Base-by-base conservation (phyloP, 2,113 vertebrate species). In the Chaetorhynchus papuensis region DNA sequence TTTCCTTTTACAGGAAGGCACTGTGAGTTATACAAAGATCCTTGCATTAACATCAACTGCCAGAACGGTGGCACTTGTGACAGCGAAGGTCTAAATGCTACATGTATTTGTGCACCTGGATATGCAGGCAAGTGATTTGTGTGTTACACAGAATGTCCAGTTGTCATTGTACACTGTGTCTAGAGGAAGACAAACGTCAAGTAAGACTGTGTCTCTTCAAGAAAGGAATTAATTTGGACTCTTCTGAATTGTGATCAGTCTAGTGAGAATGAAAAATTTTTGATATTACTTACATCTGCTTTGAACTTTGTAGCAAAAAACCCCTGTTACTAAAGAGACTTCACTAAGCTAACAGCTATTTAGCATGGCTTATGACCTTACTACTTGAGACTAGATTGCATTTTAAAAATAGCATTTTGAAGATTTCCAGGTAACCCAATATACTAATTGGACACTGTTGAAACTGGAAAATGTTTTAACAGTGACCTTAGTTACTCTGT, bases 21-120 rank as follows among this genome's bases (percentile, higher is more conserved):
- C 94, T 99, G 99, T 97, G 99, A 99, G 93, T 97, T 99, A 37
- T 99, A 98, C 97, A 99, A 98, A 97, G 99, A 99, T 94, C 99
- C 99, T 17, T 99, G 99, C 80, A 91, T 99, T 79, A 99, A 98
- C 57, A 86, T 99, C 95, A 98, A 94, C 96, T 99, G 99, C 97
- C 98, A 98, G 96, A 99, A 99, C 0, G 99, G 99, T 93, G 99
- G 99, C 41, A 98, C 97, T 83, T 99, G 99, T 93, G 98, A 99
- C 96, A 99, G 98, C 0, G 96, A 98, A 80, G 99, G 98, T 33
- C 97, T 98, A 45, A 99, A 99, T 12, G 97, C 98, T 33, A 99
- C 99, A 0, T 99, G 99, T 95, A 75, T 98, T 84, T 99, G 99
- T 87, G 86, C 98, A 53, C 97, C 98, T 45, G 99, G 99, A 80